A percentile compares a stretch with the other conserved stretches of the same genome.
phyloP scores from a whole-genome alignment of 2,888 invertebrate species.

The Tipula lateralis region DNA sequence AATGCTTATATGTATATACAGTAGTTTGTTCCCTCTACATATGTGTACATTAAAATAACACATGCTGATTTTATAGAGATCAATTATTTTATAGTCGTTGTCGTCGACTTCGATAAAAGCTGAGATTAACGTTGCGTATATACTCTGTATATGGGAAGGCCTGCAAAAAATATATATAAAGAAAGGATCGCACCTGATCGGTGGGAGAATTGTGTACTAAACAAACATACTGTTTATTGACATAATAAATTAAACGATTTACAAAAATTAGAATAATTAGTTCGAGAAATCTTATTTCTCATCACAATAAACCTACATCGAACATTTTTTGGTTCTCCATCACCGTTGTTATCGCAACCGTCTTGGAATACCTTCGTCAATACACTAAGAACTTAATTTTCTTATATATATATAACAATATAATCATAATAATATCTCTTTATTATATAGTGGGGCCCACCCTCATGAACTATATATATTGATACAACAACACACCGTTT shows the following conservation, averaged over 20 bases:
- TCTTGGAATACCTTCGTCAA: not conserved
- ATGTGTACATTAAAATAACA: not conserved
- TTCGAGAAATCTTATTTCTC: constrained; percentile 2
- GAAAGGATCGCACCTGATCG: not conserved
- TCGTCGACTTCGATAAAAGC: not conserved
- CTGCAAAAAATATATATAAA: not conserved
- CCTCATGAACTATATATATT: constrained; percentile 3
- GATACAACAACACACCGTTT: constrained; percentile 24
- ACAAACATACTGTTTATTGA: not conserved
- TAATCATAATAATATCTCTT: constrained; percentile 19
- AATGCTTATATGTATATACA: too few relatives aligned
- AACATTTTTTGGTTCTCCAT: not conserved
- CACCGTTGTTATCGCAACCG: not conserved
- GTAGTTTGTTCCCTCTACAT: not conserved
- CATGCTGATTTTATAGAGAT: constrained; percentile 20
- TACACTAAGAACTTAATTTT: not conserved
- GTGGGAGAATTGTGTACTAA: not conserved
- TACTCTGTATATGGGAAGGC: too few relatives aligned
- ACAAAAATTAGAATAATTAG: not conserved
- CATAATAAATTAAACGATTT: not conserved
- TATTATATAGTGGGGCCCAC: constrained; percentile 4
- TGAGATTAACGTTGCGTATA: too few relatives aligned
- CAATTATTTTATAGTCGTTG: not conserved
- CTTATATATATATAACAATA: constrained; percentile 11
- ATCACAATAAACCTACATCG: constrained; percentile 19